Evolutionary conservation across 2,888 invertebrate species (phyloP), one percentile per base, ranked within the genome.

Genomic region (Operophtera brumata): DNA sequence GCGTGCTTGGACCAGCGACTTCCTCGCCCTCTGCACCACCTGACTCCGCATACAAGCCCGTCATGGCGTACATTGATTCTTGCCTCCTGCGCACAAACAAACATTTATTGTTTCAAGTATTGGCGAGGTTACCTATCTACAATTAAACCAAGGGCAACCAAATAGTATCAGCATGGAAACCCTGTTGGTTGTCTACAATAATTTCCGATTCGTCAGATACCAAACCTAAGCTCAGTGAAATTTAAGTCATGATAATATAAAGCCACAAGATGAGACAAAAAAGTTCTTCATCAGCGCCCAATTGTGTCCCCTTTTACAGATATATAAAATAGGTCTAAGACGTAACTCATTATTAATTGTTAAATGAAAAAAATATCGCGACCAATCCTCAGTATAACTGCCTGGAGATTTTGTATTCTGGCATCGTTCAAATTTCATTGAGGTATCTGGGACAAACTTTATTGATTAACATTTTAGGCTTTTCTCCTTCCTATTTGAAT

Each of bases 51-150:
- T 96, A 96, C 55, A 96, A 90, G 28, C 96, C 96, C 40, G 96
- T 96, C 95, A 96, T 95, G 66, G 96, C 95, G 83, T 96, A 96
- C 95, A 96, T 96, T 73, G 96, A 96, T 84, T 96, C 96, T 91
- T 96, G 96, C 82, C 95, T 93, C 77, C 95, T 93, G 32, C 67
- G 59, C n/a, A n/a, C n/a, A n/a, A 61, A n/a, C 47, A 55, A n/a
- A 35, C 1, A 30, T 42, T 34, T 41, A 1, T 5, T 10, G 9
- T 25, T 1, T 40, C 11, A 13, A 34, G 6, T 11, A 8, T 37
- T 14, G 7, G 13, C 14, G 3, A 37, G n/a, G 37, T 20, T 6
- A 37, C 7, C 13, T 8, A 37, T n/a, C n/a, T n/a, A n/a, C n/a
- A n/a, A n/a, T 1, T 13, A 13, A 36, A 13, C 1, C 6, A 1